phyloP scores from a whole-genome alignment of 1,140 invertebrate species.

The Catajapyx aquilonaris region DNA sequence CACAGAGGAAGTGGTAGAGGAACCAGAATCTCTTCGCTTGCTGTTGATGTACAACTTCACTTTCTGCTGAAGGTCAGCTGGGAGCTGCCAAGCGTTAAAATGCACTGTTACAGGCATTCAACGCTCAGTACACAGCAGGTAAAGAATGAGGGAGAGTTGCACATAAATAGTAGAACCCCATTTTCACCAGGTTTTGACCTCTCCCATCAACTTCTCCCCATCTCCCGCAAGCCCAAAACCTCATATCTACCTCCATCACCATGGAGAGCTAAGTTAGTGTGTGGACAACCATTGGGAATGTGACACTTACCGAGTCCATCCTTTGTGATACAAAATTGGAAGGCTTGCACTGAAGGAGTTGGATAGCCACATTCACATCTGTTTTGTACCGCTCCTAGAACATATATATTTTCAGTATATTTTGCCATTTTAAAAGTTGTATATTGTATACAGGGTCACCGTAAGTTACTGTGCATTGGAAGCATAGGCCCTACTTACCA shows the following conservation, averaged over 20 bases:
- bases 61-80: conserved; percentile 71
- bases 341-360: conserved; percentile 84
- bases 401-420: conserved; percentile 46
- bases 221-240: too few species aligned
- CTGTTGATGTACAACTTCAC: conserved; percentile 51
- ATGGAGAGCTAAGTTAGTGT: too few species aligned
- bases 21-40: conserved; percentile 42
- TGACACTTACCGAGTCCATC: conserved; percentile 66
- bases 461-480: conserved; percentile 66
- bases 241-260: too few species aligned
- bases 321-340: conserved; percentile 84
- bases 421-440: conserved; percentile 77
- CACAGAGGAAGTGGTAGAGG: too few species aligned
- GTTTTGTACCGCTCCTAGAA: conserved; percentile 78
- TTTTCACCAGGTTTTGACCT: too few species aligned
- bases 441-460: conserved; percentile 66
- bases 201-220: too few species aligned
- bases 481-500: too few species aligned
- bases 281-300: too few species aligned
- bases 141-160: too few species aligned
- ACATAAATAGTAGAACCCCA: too few species aligned
- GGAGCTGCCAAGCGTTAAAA: conserved; percentile 44
- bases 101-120: too few species aligned
- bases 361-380: conserved; percentile 84
- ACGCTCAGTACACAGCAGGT: too few species aligned